These are phyloP conservation scores for Turnix velox DNA, from an alignment of 2,113 vertebrate genomes.

Conservation along the genomic window DNA sequence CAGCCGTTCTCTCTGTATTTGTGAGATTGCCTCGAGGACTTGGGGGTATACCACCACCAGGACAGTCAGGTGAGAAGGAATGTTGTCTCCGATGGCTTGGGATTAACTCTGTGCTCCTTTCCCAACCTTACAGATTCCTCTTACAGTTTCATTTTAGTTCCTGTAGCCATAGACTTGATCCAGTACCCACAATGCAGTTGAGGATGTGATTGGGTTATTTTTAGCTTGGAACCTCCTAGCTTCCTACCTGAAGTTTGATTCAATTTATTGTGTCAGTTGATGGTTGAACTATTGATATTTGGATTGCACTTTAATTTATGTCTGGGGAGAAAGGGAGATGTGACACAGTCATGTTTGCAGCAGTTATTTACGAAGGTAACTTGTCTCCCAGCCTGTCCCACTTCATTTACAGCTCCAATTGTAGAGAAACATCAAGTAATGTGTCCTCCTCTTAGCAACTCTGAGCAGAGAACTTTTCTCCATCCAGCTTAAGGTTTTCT, in stretches of 20 bases:
- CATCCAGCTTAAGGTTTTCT: neutral
- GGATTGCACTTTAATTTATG: neutral
- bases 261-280: neutral
- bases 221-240: neutral
- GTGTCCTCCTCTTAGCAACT: neutral
- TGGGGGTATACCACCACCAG: conserved; percentile 93
- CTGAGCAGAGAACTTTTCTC: neutral
- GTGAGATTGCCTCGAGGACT: conserved; percentile 92
- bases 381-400: neutral
- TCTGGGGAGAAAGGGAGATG: neutral
- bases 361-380: neutral
- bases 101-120: neutral
- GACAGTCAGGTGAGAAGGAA: conserved; percentile 87
- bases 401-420: neutral
- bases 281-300: neutral
- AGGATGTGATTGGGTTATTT: neutral
- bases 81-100: neutral
- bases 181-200: neutral
- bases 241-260: neutral
- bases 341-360: neutral
- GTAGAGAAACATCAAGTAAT: neutral
- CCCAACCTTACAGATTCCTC: neutral
- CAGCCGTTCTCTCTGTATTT: conserved; percentile 95
- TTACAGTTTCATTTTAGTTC: neutral
- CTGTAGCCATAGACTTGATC: neutral